Evolutionary conservation across 2,888 invertebrate species (phyloP), one percentile per base, ranked within the genome.

Genomic region (Limenitis camilla): DNA sequence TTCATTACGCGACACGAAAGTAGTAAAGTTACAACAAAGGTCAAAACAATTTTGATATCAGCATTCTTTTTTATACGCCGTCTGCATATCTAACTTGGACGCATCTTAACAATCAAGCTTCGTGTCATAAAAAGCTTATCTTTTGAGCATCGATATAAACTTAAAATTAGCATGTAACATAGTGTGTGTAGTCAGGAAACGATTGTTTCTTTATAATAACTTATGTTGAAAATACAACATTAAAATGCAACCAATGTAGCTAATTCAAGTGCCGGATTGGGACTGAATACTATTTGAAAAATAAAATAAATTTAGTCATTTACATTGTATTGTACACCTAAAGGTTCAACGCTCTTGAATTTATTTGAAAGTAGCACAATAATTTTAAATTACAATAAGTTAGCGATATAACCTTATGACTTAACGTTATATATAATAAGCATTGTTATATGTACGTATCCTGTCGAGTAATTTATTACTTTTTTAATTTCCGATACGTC

Each of bases 341-440:
- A 65, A 60, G 57, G 78, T 72, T 68, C 78, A 67, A 63, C 61
- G 78, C 66, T 71, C 78, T 47, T 53, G 69, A 71, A 69, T 72
- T 72, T 69, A 69, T 69, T 71, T 66, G 67, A 61, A 66, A 59
- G 62, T 63, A 65, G 65, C 60, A 19, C 19, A 62, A 58, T 53
- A 62, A 64, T 66, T 65, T 61, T 60, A 72, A 70, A 68, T 66
- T 64, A 60, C 61, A 66, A 69, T 72, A 68, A 62, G 61, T 64
- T 65, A 61, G 62, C 38, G 63, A 60, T 60, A 58, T 65, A 63
- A 62, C 49, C 56, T 56, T 52, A 50, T 50, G 50, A 54, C 55
- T 59, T 53, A 49, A 59, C 51, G 6, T 19, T 19, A 19, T 45
- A 56, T 35, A 47, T 36, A 45, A 36, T 10, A 45, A 30, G 45